Base-by-base conservation (phyloP, 1,140 invertebrate genomes). In the Dinoponera quadriceps region DNA sequence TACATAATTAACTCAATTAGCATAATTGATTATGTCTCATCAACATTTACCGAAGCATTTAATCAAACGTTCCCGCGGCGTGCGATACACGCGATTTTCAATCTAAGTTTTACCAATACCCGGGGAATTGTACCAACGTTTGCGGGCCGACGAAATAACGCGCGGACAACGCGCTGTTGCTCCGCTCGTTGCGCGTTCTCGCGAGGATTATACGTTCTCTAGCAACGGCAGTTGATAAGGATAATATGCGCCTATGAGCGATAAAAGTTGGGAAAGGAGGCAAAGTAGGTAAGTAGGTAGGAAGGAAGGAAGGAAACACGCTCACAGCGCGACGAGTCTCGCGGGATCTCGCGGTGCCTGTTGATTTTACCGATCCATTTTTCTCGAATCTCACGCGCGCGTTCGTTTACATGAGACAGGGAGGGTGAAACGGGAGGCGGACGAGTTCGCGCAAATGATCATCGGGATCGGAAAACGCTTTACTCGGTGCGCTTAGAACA, bases 391-490 rank as follows among this genome's bases (percentile, higher is more conserved):
- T 66, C 57, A 18, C 0, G 2, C 29, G 11, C 3, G 51, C 9
- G 29, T 77, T 68, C 60, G 20, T 75, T 74, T 62, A 54, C 1
- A 54, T 14, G 14, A 38, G 16, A 44, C 49, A 55, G 18, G 2
- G 25, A 4, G 25, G 22, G 22, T 16, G 2, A 25, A 38, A 25
- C 18, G 4, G 22, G 5, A 51, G 22, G 48, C n/a, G 27, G 18
- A 68, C 5, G 18, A 78, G 49, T 22, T 78, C 51, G 33, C 51
- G 33, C 51, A 69, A 57, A 80, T 59, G 75, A 71, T 59, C 14
- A 25, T 63, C 9, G 65, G 22, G 65, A 80, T 71, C 51, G 75
- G 51, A 80, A 71, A 80, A 80, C 65, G 65, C 49, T 78, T 78
- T 69, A 69, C 33, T 69, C 33, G n/a, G n/a, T n/a, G 29, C 62